phyloP scores from a whole-genome alignment of 1,140 invertebrate genomes.

The Solenopsis fugax region DNA sequence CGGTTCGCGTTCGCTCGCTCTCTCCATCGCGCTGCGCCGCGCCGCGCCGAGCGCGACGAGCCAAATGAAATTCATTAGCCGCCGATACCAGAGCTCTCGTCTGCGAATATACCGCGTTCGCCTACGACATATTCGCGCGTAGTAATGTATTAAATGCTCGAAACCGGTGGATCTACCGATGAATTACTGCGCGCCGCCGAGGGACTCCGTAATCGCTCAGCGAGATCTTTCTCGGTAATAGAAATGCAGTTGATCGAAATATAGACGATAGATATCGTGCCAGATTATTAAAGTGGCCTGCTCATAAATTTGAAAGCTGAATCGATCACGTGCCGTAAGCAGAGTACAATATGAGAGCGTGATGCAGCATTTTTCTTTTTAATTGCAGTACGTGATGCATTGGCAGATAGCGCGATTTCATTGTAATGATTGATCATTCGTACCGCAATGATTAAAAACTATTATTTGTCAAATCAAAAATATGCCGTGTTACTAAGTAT shows the following conservation, averaged over 20 bases:
- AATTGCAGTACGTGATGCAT: neutral
- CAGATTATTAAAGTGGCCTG: slow-evolving; percentile 20
- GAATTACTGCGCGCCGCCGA: slow-evolving; percentile 42
- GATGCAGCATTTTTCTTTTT: neutral
- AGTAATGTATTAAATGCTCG: slow-evolving; percentile 53
- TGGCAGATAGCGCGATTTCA: neutral
- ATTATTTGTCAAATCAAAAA: neutral
- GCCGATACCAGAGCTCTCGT: slow-evolving; percentile 52
- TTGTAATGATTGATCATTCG: neutral
- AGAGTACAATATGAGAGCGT: neutral
- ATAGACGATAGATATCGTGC: neutral
- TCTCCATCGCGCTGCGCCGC: neutral
- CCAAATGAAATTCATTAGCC: slow-evolving; percentile 75
- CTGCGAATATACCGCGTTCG: slow-evolving; percentile 44
- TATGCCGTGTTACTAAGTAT: neutral
- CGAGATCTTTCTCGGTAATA: neutral
- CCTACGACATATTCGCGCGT: slow-evolving; percentile 52
- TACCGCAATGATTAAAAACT: neutral
- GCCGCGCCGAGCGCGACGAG: slow-evolving; percentile 64
- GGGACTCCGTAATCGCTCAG: slow-evolving; percentile 5
- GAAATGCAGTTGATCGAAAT: slow-evolving; percentile 5
- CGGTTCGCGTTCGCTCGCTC: neutral
- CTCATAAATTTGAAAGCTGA: neutral
- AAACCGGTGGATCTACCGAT: slow-evolving; percentile 29
- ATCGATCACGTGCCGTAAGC: neutral